Evolutionary conservation across 2,113 vertebrate genomes (phyloP).

Genomic region (Porphyrio hochstetteri): DNA sequence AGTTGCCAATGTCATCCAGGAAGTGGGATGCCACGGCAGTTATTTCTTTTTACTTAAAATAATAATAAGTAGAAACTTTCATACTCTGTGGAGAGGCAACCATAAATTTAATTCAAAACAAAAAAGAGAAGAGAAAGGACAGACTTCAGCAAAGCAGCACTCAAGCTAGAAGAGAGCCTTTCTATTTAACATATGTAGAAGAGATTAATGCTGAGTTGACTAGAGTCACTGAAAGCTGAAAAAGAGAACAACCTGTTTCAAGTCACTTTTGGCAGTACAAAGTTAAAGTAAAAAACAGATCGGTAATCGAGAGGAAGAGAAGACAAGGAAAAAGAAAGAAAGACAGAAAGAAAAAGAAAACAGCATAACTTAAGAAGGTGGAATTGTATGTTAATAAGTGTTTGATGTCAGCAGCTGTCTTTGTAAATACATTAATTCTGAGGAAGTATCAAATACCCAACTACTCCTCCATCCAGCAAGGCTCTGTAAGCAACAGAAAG

Average conservation of each 20-base stretch:
- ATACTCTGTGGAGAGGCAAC: slow-evolving; percentile 20
- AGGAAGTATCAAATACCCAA: neutral
- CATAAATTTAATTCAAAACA: slow-evolving; percentile 45
- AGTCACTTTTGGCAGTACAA: neutral
- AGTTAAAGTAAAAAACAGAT: neutral
- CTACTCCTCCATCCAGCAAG: neutral
- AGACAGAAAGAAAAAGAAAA: neutral
- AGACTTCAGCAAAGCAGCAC: neutral
- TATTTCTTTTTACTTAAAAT: slow-evolving; percentile 54
- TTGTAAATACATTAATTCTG: neutral
- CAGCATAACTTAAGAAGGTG: neutral
- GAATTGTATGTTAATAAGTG: no score
- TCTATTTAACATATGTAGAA: neutral
- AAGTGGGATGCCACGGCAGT: slow-evolving; percentile 54
- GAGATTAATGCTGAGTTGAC: neutral
- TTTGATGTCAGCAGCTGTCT: neutral
- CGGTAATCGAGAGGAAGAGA: neutral
- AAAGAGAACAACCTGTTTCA: neutral
- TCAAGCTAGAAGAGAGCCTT: neutral
- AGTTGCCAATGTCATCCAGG: slow-evolving; percentile 58
- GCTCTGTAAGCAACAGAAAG: neutral
- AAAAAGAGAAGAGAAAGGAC: neutral
- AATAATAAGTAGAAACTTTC: slow-evolving; percentile 53
- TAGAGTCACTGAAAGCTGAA: neutral
- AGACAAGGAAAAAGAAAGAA: neutral